A percentile compares a stretch with the other conserved stretches of the same genome.
phyloP scores from a whole-genome alignment of 2,797 vertebrate species.

The Ceyx erithaca region DNA sequence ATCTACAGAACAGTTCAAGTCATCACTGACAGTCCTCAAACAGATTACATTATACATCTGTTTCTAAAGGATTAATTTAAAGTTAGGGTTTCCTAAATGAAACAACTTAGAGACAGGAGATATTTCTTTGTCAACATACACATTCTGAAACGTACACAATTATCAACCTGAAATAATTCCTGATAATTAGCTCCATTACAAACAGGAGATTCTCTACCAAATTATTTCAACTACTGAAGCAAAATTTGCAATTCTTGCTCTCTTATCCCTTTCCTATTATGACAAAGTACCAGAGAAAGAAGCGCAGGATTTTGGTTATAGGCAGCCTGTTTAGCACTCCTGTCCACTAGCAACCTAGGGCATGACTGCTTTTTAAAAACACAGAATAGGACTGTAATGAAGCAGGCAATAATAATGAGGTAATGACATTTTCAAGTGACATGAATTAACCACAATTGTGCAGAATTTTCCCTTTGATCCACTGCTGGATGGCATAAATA shows the following conservation, averaged over 20 bases:
- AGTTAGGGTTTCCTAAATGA: conserved; percentile 5
- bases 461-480: conserved; percentile 63
- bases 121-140: background rate
- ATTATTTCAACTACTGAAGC: background rate
- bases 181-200: background rate
- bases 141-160: background rate
- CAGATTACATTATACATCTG: background rate
- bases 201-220: background rate
- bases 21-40: background rate
- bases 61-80: background rate
- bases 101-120: background rate
- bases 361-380: background rate
- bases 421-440: conserved; percentile 63
- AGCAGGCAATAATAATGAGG: conserved; percentile 13
- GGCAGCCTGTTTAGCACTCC: background rate
- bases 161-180: conserved; percentile 3
- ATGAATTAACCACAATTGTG: conserved; percentile 62
- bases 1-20: background rate
- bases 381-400: background rate
- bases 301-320: background rate
- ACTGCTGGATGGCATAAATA: conserved; percentile 40
- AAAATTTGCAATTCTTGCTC: background rate
- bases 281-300: background rate
- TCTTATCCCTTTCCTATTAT: background rate
- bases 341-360: background rate